Evolutionary conservation across 2,888 invertebrate genomes (phyloP).

Genomic region (Cenopis cana): DNA sequence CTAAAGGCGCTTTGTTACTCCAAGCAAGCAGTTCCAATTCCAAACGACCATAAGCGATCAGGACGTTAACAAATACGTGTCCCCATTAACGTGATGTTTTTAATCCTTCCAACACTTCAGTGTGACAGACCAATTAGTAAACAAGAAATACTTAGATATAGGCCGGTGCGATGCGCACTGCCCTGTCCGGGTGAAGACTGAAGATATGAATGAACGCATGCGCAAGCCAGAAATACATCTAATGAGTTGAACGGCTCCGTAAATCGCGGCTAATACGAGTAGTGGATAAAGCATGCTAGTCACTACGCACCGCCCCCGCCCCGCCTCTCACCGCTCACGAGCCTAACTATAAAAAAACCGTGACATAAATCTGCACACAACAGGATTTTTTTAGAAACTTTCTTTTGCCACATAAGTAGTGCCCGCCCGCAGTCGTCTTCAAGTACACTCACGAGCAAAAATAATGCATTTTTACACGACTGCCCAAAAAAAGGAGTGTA

Average conservation of each 20-base stretch:
- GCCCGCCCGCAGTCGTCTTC: too few species aligned
- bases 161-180: conserved; percentile 42
- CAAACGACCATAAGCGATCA: not conserved
- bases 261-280: conserved; percentile 45
- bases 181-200: conserved; percentile 51
- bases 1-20: too few species aligned
- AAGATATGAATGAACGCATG: conserved; percentile 69
- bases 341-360: too few species aligned
- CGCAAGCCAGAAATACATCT: conserved; percentile 63
- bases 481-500: too few species aligned
- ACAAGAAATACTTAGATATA: conserved; percentile 41
- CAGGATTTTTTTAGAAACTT: too few species aligned
- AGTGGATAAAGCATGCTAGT: too few species aligned
- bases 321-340: too few species aligned
- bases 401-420: too few species aligned
- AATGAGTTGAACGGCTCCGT: conserved; percentile 56
- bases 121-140: conserved; percentile 39
- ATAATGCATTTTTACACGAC: too few species aligned
- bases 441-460: too few species aligned
- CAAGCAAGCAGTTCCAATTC: too few species aligned
- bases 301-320: not conserved
- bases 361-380: too few species aligned
- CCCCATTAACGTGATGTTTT: not conserved
- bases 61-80: not conserved
- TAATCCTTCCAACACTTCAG: not conserved